Evolutionary conservation across 30 jellyfish, hydroid and myxozoan species (phyloP).

Genomic region (Phacellophora camtschatica): DNA sequence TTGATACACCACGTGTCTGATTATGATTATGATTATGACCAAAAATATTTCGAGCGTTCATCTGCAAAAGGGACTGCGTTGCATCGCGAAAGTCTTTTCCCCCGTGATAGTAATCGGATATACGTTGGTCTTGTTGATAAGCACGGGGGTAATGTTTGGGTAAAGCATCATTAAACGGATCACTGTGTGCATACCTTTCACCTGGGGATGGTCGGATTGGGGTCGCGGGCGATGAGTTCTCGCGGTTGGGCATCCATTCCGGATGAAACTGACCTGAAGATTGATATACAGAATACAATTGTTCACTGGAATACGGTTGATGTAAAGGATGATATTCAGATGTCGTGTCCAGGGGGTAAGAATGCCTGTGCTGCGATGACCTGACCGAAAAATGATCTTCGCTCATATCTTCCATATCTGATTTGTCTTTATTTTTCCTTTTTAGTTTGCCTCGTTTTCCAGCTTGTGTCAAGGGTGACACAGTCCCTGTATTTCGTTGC

Average conservation of each 20-base stretch:
- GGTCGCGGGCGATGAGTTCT: neutral
- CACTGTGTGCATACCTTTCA: neutral
- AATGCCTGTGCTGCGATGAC: slow-evolving; percentile 13
- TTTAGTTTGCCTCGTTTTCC: slow-evolving; percentile 30
- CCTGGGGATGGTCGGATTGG: neutral
- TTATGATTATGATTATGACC: neutral
- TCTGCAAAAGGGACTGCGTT: slow-evolving; percentile 35
- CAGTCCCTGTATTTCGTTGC: slow-evolving; percentile 8
- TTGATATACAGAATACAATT: slow-evolving; percentile 12
- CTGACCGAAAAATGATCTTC: neutral
- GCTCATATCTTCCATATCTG: neutral
- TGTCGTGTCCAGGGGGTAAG: slow-evolving; percentile 25
- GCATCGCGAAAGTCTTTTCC: slow-evolving; percentile 32
- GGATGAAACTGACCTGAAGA: slow-evolving; percentile 2
- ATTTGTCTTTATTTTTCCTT: slow-evolving; percentile 9
- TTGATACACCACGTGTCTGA: neutral
- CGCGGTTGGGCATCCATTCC: neutral
- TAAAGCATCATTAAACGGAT: neutral
- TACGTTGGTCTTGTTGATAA: neutral
- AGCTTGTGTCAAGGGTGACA: neutral
- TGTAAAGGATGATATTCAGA: neutral
- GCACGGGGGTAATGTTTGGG: slow-evolving; percentile 18
- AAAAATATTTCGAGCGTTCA: slow-evolving; percentile 4
- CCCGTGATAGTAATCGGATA: neutral
- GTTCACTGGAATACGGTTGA: neutral